phyloP scores from a whole-genome alignment of 2,797 vertebrate genomes.

The Squalus acanthias region DNA sequence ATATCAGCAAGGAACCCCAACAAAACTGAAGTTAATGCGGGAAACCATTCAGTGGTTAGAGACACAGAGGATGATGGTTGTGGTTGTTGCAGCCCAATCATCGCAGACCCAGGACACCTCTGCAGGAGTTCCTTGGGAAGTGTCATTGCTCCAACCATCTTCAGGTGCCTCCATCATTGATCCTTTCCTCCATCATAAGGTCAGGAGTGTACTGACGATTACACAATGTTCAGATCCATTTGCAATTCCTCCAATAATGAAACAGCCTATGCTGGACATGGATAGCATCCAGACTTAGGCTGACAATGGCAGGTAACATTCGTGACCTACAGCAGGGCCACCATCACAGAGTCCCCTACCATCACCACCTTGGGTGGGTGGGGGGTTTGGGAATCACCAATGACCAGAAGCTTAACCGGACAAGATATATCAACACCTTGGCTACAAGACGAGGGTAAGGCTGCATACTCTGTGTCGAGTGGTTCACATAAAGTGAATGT shows the following conservation, averaged over 20 bases:
- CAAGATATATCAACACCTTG: not conserved
- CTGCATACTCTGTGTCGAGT: not conserved
- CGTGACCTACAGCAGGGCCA: not conserved
- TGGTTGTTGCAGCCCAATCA: too few species aligned
- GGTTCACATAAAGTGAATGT: not conserved
- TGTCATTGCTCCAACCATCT: not conserved
- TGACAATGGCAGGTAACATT: too few species aligned
- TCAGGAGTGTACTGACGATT: not conserved
- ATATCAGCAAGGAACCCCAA: too few species aligned
- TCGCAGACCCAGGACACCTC: too few species aligned
- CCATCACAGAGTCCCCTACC: not conserved
- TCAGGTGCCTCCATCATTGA: not conserved
- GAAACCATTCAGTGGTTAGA: too few species aligned
- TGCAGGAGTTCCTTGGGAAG: not conserved
- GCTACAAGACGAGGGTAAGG: not conserved
- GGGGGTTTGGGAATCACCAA: not conserved
- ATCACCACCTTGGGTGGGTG: not conserved
- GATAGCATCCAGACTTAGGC: not conserved
- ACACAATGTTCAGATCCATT: too few species aligned
- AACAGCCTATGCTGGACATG: not conserved
- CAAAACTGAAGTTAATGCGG: too few species aligned
- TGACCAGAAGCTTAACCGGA: not conserved
- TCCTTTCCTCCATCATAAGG: not conserved
- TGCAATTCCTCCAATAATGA: not conserved
- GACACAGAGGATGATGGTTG: too few species aligned